These are phyloP conservation scores for Sclerurus mexicanus DNA, from an alignment of 2,113 vertebrate genomes.

Conservation along the genomic window DNA sequence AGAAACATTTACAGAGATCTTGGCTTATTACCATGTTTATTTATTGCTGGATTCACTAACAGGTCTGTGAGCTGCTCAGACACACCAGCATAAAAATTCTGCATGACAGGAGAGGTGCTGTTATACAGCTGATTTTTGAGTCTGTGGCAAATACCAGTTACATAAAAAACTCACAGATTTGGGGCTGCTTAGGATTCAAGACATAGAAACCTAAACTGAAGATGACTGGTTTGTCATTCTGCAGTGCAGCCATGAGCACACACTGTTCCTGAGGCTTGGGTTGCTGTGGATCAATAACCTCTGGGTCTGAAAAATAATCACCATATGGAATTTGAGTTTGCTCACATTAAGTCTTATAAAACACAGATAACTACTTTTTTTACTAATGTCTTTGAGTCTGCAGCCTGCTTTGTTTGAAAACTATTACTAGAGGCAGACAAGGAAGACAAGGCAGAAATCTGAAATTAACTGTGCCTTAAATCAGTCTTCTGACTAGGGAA, in stretches of 20 bases:
- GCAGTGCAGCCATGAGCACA: neutral
- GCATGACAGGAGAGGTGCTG: neutral
- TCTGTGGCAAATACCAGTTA: neutral
- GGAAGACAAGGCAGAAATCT: neutral
- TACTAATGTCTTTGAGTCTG: neutral
- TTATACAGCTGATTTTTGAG: neutral
- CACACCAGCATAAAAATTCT: neutral
- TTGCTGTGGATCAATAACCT: neutral
- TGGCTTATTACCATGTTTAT: conserved; percentile 16
- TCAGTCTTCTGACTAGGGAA: neutral
- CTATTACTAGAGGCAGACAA: neutral
- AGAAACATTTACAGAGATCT: neutral
- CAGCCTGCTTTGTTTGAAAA: neutral
- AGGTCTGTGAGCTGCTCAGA: neutral
- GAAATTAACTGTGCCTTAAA: neutral
- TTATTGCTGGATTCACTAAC: conserved; percentile 5
- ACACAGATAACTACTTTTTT: neutral
- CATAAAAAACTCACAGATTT: neutral
- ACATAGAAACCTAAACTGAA: neutral
- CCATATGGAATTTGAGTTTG: neutral
- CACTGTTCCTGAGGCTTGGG: neutral
- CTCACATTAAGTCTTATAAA: neutral
- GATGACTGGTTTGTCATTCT: neutral
- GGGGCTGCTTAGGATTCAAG: neutral
- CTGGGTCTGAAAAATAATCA: neutral